Percentiles rank a stretch among this genome's conserved stretches.
Conservation (phyloP, 2,797 vertebrate genomes). For the Pangasius krempfi region DNA sequence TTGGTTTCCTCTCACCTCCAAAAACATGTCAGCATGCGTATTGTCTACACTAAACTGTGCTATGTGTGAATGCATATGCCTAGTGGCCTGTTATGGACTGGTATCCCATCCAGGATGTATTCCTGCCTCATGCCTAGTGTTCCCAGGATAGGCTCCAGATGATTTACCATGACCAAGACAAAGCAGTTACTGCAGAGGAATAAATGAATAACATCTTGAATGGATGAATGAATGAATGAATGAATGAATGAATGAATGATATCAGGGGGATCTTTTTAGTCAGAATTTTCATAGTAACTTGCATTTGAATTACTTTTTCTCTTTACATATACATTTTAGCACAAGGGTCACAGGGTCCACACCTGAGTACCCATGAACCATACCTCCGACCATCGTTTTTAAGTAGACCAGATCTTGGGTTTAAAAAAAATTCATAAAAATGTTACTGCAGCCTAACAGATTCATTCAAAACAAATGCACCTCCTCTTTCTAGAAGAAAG, state of each 20-base stretch:
- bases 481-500: slow-evolving; percentile 68
- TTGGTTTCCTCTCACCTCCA: background rate
- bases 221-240: no score
- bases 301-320: no score
- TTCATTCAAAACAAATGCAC: slow-evolving; percentile 37
- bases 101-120: background rate
- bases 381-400: background rate
- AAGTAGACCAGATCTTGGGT: background rate
- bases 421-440: background rate
- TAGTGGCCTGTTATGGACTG: background rate
- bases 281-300: no score
- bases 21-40: background rate
- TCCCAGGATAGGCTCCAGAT: background rate
- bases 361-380: background rate
- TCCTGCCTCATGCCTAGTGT: background rate
- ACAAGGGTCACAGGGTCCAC: background rate
- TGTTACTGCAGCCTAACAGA: background rate
- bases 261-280: no score
- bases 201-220: background rate
- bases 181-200: background rate
- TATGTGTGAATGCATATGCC: background rate
- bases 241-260: no score
- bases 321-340: no score
- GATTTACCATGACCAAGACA: no score
- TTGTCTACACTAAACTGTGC: background rate